Evolutionary conservation across 1,140 invertebrate species (phyloP).

Genomic region (Ips nitidus): DNA sequence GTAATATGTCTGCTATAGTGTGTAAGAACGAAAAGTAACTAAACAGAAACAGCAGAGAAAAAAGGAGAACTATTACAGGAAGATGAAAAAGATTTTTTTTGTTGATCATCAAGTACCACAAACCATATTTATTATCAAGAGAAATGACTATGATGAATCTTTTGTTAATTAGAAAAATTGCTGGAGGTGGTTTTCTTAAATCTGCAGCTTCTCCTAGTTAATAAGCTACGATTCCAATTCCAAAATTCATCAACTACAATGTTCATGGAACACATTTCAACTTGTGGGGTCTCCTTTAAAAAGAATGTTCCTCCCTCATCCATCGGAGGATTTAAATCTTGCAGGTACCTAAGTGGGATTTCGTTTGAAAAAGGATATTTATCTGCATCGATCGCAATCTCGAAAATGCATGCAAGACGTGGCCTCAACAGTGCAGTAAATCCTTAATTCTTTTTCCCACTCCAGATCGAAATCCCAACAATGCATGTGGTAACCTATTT

Average conservation of each 20-base stretch:
- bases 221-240: neutral
- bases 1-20: too few relatives aligned
- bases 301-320: neutral
- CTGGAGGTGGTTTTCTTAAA: too few relatives aligned
- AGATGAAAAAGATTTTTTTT: too few relatives aligned
- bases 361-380: too few relatives aligned
- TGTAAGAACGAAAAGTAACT: neutral
- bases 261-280: neutral
- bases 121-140: too few relatives aligned
- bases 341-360: too few relatives aligned
- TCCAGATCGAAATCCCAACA: constrained; percentile 15
- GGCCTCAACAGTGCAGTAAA: neutral
- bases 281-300: neutral
- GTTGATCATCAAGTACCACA: too few relatives aligned
- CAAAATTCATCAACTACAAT: neutral
- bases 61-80: too few relatives aligned
- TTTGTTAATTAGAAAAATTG: too few relatives aligned
- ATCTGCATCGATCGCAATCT: neutral
- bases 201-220: neutral
- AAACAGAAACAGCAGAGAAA: neutral
- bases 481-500: constrained; percentile 21
- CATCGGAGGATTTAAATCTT: neutral
- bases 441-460: constrained; percentile 3
- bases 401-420: neutral
- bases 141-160: too few relatives aligned